These are phyloP conservation scores for Trissoscelio sp. DNA, from an alignment of 2,888 invertebrate genomes.

Conservation along the genomic window DNA sequence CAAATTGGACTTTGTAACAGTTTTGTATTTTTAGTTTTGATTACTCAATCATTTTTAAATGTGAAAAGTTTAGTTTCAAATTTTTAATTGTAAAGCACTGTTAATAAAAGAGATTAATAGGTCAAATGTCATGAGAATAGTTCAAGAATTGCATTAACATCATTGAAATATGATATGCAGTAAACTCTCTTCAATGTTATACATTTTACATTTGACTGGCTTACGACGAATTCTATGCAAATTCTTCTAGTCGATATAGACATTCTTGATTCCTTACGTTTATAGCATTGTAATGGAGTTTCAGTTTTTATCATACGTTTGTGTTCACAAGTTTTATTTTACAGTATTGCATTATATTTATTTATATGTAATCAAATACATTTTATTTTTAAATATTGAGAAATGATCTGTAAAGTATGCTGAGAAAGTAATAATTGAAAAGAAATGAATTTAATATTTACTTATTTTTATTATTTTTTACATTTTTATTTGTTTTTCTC, in stretches of 20 bases:
- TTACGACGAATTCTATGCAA: constrained; percentile 63
- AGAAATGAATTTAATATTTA: too few species aligned
- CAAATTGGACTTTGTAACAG: too few species aligned
- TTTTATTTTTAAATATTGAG: too few species aligned
- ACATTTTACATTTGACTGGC: constrained; percentile 51
- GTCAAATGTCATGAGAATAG: too few species aligned
- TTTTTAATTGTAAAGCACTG: too few species aligned
- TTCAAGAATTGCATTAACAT: constrained; percentile 30
- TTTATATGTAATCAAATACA: constrained; percentile 22
- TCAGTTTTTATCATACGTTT: constrained; percentile 49
- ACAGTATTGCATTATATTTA: not conserved
- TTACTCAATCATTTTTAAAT: too few species aligned
- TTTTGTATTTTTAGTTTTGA: too few species aligned
- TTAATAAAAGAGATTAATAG: not conserved
- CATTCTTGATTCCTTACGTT: constrained; percentile 59
- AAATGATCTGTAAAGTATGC: too few species aligned
- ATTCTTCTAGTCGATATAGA: constrained; percentile 55
- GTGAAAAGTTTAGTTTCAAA: too few species aligned
- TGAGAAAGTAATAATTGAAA: too few species aligned
- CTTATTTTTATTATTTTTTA: too few species aligned
- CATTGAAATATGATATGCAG: constrained; percentile 14
- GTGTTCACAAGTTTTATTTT: constrained; percentile 15
- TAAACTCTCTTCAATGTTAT: constrained; percentile 46
- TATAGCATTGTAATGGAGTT: constrained; percentile 54
- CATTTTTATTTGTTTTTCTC: too few species aligned